Base-by-base conservation (phyloP, 2,113 vertebrate species). In the Thermophis baileyi region DNA sequence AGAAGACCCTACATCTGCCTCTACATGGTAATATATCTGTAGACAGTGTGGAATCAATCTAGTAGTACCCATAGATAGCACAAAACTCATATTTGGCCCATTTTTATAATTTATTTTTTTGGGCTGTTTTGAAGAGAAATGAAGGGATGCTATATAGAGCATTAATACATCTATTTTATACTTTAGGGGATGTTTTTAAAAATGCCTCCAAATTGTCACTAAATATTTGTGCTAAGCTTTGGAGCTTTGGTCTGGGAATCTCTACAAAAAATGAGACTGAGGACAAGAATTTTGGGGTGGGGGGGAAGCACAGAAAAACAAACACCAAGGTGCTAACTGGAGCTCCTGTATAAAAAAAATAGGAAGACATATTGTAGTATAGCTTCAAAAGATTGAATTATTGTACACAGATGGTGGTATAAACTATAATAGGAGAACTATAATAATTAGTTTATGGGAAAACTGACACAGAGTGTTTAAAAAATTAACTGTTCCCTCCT, bases 401-500 rank as follows among this genome's bases (percentile, higher is more conserved):
- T 85, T 40, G 6, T 85, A 53, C 7, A 0, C 24, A 53, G 47
- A 40, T 51, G 20, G 51, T 50, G n/a, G n/a, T n/a, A n/a, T n/a
- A n/a, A 2, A 93, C 22, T 27, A 88, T 11, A 90, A n/a, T n/a
- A 4, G 88, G 50, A 53, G 94, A 92, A 88, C 1, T 57, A 40
- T 89, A 24, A 46, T 53, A 92, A 49, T 49, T 95, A n/a, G 87
- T 44, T 25, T 94, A 60, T 91, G 3, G 93, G 95, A 35, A 4
- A 81, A 24, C 8, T 92, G 91, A 50, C 40, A 55, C 44, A 35
- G 53, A 94, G 18, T 81, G 35, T 91, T 55, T 12, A 46, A 93
- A 85, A 87, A 55, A 46, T 90, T 46, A 94, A 94, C 90, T 92
- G 49, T 50, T 92, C 93, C 93, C 93, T 91, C 94, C 16, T 85